These are phyloP conservation scores for Neotragus pygmaeus DNA, from an alignment of 2,113 vertebrate genomes.

Conservation along the genomic window DNA sequence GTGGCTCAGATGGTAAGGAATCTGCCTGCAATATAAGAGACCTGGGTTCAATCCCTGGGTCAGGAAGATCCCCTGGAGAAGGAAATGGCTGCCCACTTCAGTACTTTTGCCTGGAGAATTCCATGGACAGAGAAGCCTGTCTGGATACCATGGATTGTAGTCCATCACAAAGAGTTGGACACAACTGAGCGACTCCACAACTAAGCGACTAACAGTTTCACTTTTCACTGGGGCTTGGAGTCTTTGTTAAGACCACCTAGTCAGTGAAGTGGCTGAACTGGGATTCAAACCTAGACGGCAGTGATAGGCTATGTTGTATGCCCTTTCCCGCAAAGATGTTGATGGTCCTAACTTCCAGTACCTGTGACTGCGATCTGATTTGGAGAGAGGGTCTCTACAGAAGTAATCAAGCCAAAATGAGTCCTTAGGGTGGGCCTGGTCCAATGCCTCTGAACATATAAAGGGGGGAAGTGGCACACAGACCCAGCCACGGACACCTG, in stretches of 20 bases:
- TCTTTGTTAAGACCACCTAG: conserved; percentile 1
- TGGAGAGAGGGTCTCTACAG: neutral
- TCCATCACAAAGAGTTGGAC: neutral
- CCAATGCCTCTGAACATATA: neutral
- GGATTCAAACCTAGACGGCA: neutral
- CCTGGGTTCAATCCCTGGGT: neutral
- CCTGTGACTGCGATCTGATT: neutral
- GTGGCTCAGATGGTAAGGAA: neutral
- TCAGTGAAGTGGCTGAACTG: neutral
- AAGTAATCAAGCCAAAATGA: neutral
- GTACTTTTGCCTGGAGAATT: neutral
- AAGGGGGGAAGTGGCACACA: neutral
- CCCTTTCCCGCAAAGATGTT: neutral
- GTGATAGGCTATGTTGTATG: neutral
- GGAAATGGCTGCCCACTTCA: neutral
- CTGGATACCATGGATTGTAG: neutral
- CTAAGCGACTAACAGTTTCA: neutral
- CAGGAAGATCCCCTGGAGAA: neutral
- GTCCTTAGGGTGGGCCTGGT: neutral
- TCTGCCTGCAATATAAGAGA: neutral
- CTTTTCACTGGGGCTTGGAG: neutral
- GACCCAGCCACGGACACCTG: neutral
- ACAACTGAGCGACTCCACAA: neutral
- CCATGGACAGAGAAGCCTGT: neutral
- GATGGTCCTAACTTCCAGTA: neutral